Evolutionary conservation across 2,113 vertebrate genomes (phyloP).

Genomic region (Phyllopteryx taeniolatus): DNA sequence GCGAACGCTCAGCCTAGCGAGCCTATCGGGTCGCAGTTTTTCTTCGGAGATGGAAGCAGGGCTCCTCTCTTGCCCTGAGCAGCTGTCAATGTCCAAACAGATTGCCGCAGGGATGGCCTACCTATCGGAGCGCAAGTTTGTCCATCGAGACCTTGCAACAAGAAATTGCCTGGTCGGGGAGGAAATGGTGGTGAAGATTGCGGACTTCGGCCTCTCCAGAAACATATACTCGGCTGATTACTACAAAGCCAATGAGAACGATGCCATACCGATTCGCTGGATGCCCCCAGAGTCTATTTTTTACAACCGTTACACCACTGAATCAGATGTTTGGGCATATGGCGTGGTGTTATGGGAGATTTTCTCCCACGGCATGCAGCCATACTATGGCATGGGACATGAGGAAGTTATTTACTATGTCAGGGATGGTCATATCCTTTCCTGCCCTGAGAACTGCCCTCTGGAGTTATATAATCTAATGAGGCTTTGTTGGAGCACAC

Average conservation of each 20-base stretch:
- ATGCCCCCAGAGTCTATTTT: constrained; percentile 99
- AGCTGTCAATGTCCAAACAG: constrained; percentile 89
- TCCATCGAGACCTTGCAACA: constrained; percentile 93
- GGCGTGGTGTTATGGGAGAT: constrained; percentile 98
- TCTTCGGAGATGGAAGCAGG: constrained; percentile 66
- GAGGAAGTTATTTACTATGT: constrained; percentile 98
- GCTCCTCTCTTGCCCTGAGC: constrained; percentile 79
- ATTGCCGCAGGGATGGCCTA: constrained; percentile 95
- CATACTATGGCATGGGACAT: constrained; percentile 96
- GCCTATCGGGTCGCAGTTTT: constrained; percentile 58
- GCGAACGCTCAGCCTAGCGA: constrained; percentile 74
- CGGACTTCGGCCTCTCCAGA: constrained; percentile 93
- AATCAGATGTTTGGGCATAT: constrained; percentile 96
- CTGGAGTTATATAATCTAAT: constrained; percentile 94
- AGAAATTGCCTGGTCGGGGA: constrained; percentile 94
- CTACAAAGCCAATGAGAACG: constrained; percentile 96
- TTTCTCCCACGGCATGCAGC: constrained; percentile 95
- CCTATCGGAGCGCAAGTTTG: constrained; percentile 95
- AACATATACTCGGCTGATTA: constrained; percentile 98
- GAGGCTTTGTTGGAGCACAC: constrained; percentile 93
- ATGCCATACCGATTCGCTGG: constrained; percentile 97
- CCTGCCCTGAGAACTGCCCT: constrained; percentile 88
- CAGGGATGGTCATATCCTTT: constrained; percentile 90
- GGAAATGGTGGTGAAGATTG: constrained; percentile 94
- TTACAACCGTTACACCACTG: constrained; percentile 96